Evolutionary conservation across 2,888 invertebrate genomes (phyloP).

Genomic region (Petrophora chlorosata): DNA sequence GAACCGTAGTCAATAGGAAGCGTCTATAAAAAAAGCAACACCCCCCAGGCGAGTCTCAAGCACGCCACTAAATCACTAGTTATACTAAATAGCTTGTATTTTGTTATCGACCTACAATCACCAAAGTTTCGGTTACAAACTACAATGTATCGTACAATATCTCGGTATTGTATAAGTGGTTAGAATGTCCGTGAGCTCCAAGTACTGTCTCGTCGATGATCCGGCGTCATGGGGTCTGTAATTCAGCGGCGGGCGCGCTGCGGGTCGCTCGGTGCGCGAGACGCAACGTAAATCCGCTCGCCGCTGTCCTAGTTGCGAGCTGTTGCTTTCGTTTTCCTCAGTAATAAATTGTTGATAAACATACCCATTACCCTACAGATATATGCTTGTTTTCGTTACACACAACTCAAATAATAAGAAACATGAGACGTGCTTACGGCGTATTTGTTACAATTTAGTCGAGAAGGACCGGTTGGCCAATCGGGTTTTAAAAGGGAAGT

Average conservation of each 20-base stretch:
- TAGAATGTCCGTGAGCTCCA: not conserved
- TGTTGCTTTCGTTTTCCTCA: constrained; percentile 35
- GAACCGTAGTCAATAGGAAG: too few species aligned
- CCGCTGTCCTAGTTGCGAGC: constrained; percentile 33
- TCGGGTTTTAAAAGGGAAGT: constrained; percentile 37
- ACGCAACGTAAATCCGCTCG: constrained; percentile 35
- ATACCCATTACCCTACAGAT: constrained; percentile 35
- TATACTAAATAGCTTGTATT: too few species aligned
- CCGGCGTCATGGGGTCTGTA: constrained; percentile 38
- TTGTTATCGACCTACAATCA: too few species aligned
- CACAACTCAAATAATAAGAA: constrained; percentile 30
- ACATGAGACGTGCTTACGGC: constrained; percentile 19
- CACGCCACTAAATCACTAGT: too few species aligned
- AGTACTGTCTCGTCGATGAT: not conserved
- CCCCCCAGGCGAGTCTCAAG: too few species aligned
- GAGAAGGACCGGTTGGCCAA: constrained; percentile 3
- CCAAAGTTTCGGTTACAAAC: too few species aligned
- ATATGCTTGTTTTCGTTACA: constrained; percentile 34
- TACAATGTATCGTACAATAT: too few species aligned
- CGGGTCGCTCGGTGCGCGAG: constrained; percentile 46
- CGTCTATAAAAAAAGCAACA: too few species aligned
- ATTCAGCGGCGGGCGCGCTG: constrained; percentile 48
- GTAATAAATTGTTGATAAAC: constrained; percentile 38
- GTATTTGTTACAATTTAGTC: constrained; percentile 21
- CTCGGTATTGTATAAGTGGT: too few species aligned